Evolutionary conservation across 2,888 invertebrate species (phyloP), one percentile per base, ranked within the genome.

Genomic region (Thelaira solivaga): DNA sequence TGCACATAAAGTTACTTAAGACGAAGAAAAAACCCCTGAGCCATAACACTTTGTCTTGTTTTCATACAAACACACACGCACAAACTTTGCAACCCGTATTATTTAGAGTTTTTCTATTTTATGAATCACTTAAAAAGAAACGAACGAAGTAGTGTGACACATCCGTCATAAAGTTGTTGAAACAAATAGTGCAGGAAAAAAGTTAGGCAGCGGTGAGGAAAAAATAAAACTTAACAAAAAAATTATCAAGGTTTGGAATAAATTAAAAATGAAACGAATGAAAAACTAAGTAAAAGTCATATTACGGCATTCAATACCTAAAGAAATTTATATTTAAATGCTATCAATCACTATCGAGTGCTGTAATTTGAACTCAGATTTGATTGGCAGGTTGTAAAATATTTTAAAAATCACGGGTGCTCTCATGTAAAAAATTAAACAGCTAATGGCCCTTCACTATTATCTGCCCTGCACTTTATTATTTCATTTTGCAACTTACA

Each of bases 101-200:
- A n/a, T n/a, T n/a, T n/a, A n/a, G n/a, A n/a, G n/a, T n/a, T 31
- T 20, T 20, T 49, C 22, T 8, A 11, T 39, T 59, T 31, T 39
- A 31, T 59, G 59, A 59, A 59, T 69, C 57, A 69, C 57, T 59
- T 57, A 49, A 49, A n/a, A 68, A 39, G 29, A 22, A 69, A 47
- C 29, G 29, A 69, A 67, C 31, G 31, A 41, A n/a, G n/a, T 69
- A 59, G 39, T 59, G 39, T 49, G 68, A 69, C 68, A 59, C 59
- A 69, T 39, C 22, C 39, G 31, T 69, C 68, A 49, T 69, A 57
- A 49, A 49, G 29, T 49, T 69, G 7, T 49, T 49, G 7, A 22
- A 29, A 22, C 47, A 16, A 11, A 49, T 49, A 69, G 68, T 59
- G 2, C 0, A 10, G 3, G 2, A 13, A 8, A 57, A 20, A 55